Evolutionary conservation across 2,888 invertebrate species (phyloP).

Genomic region (Drosophila heteroneura): DNA sequence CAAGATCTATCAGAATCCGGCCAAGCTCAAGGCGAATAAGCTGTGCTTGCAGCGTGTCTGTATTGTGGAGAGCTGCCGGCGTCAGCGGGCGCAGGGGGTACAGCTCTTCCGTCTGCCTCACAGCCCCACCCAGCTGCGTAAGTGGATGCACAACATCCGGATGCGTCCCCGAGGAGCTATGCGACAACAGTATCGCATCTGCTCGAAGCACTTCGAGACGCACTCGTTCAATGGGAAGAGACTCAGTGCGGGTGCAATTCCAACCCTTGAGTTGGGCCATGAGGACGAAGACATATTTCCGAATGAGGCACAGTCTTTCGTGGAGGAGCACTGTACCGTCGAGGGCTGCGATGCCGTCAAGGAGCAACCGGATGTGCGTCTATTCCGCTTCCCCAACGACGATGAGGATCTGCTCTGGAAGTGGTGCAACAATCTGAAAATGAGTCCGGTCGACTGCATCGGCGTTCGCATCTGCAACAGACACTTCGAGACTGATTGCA

Average conservation of each 20-base stretch:
- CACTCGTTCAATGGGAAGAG: slow-evolving; percentile 81
- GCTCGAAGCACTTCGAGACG: slow-evolving; percentile 80
- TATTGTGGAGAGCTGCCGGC: slow-evolving; percentile 76
- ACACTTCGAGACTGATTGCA: slow-evolving; percentile 79
- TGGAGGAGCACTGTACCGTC: slow-evolving; percentile 75
- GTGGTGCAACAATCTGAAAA: slow-evolving; percentile 82
- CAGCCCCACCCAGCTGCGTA: slow-evolving; percentile 71
- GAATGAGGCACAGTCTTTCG: slow-evolving; percentile 79
- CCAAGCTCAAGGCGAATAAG: slow-evolving; percentile 76
- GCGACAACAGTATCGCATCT: slow-evolving; percentile 76
- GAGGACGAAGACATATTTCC: slow-evolving; percentile 76
- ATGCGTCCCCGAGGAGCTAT: slow-evolving; percentile 71
- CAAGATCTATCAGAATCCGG: slow-evolving; percentile 82
- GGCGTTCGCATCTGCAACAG: slow-evolving; percentile 82
- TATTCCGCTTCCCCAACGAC: slow-evolving; percentile 79
- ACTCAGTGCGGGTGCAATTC: slow-evolving; percentile 80
- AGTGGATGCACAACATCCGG: slow-evolving; percentile 81
- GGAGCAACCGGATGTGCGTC: slow-evolving; percentile 75
- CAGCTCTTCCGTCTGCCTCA: slow-evolving; percentile 81
- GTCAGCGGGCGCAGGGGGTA: slow-evolving; percentile 76
- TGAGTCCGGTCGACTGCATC: slow-evolving; percentile 78
- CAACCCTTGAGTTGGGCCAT: slow-evolving; percentile 78
- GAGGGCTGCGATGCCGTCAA: slow-evolving; percentile 73
- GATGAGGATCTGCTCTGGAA: slow-evolving; percentile 82
- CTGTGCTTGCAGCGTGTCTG: slow-evolving; percentile 76